Base-by-base conservation (phyloP, 2,113 vertebrate species). In the Tringa solitaria region DNA sequence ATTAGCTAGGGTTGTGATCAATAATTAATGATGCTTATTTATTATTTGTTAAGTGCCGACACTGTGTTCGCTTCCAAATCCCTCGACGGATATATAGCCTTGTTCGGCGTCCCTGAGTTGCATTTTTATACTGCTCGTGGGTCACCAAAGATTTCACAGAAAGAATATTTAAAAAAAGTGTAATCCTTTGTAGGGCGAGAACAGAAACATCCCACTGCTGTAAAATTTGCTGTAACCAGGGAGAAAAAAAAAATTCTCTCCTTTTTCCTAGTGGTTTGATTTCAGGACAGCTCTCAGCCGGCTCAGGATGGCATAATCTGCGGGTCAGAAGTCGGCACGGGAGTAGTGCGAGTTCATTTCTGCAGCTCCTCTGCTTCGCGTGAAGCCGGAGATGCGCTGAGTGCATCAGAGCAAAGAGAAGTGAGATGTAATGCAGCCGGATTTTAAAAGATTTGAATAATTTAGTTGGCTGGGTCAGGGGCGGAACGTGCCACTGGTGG, bases 21-120 rank as follows among this genome's bases (percentile, higher is more conserved):
- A 97, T 93, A 97, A 96, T 96, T 96, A 90, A 97, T 73, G 90
- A 24, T 57, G 84, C 90, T 95, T 96, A 95, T 97, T 95, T 96
- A 96, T 95, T 93, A 96, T 96, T 94, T 96, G 92, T 92, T 93
- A 84, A 93, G 94, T 57, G 83, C 90, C 10, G 1, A 33, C 43
- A 12, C 86, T 76, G 68, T 27, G 82, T 48, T 90, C 19, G 8
- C 65, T 94, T 82, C 89, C 5, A 6, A 20, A 75, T 43, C 39
- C 72, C 85, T 77, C 11, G 1, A 26, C 2, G 43, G 81, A 37
- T 75, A 20, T 12, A 22, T 10, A 92, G 90, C 94, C 92, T 92
- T 8, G 64, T 74, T 89, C 1, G 2, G 64, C 0, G 0, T 64
- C 83, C 82, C 93, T 1, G 14, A 37, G 64, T 45, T 92, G 84